Evolutionary conservation across 2,113 vertebrate species (phyloP).

Genomic region (Rhinoptilus africanus): DNA sequence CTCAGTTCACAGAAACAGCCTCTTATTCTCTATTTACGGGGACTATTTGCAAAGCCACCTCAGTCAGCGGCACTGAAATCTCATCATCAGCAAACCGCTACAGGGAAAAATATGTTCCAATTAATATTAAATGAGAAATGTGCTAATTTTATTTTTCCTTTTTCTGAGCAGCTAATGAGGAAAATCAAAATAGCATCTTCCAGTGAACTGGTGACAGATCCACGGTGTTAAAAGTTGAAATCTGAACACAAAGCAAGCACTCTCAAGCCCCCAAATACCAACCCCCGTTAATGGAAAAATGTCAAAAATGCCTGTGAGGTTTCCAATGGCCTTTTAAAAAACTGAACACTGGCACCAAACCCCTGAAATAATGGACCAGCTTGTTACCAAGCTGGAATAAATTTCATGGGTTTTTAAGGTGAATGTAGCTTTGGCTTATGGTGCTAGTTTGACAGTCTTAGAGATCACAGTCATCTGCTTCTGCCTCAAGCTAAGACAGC

Average conservation of each 20-base stretch:
- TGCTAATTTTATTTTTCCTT: neutral
- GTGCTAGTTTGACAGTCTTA: neutral
- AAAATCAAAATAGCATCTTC: slow-evolving; percentile 19
- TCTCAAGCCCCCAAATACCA: neutral
- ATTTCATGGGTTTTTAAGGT: neutral
- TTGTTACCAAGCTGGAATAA: neutral
- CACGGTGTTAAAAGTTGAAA: neutral
- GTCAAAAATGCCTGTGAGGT: slow-evolving; percentile 42
- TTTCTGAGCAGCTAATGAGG: neutral
- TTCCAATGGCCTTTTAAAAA: slow-evolving; percentile 38
- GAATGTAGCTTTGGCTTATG: slow-evolving; percentile 12
- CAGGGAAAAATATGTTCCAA: slow-evolving; percentile 4
- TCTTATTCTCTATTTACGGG: neutral
- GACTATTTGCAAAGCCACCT: neutral
- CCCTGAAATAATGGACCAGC: neutral
- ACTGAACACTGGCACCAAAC: neutral
- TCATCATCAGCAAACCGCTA: neutral
- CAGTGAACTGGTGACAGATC: neutral
- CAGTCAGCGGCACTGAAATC: neutral
- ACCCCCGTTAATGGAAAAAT: neutral
- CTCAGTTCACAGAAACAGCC: neutral
- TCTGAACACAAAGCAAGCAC: neutral
- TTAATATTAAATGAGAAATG: neutral
- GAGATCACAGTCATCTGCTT: slow-evolving; percentile 16
- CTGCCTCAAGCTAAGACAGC: slow-evolving; percentile 39